These are phyloP conservation scores for Microctonus hyperodae DNA, from an alignment of 2,888 invertebrate genomes.

Conservation along the genomic window DNA sequence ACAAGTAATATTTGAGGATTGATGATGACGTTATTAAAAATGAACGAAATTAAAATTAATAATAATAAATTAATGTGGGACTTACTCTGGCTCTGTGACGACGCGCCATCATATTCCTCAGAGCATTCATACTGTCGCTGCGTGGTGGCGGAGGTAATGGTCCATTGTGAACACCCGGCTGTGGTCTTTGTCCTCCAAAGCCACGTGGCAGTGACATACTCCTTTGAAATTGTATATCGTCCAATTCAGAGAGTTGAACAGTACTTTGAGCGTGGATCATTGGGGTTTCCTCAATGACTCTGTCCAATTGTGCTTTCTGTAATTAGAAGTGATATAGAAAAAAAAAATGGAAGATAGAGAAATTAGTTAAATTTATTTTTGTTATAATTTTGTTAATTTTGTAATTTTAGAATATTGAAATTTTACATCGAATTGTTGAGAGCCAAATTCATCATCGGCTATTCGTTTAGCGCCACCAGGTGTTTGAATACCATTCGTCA, in stretches of 20 bases:
- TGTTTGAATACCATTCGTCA: slow-evolving; percentile 51
- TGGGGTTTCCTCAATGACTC: slow-evolving; percentile 52
- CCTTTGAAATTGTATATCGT: slow-evolving; percentile 59
- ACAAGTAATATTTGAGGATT: slow-evolving; percentile 10
- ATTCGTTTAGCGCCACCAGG: slow-evolving; percentile 55
- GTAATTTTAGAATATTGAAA: background rate
- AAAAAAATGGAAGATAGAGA: background rate
- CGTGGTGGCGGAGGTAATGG: slow-evolving; percentile 61
- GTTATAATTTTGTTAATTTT: no score
- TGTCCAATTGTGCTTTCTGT: slow-evolving; percentile 51
- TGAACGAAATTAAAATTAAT: background rate
- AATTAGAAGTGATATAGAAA: slow-evolving; percentile 28
- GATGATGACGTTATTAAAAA: background rate
- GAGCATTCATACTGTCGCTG: slow-evolving; percentile 61
- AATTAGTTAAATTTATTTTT: background rate
- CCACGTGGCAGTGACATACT: slow-evolving; percentile 63
- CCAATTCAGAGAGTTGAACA: slow-evolving; percentile 52
- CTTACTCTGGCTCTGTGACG: slow-evolving; percentile 58
- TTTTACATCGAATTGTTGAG: slow-evolving; percentile 53
- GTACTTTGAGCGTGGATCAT: slow-evolving; percentile 54
- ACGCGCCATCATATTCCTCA: slow-evolving; percentile 59
- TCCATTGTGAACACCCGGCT: slow-evolving; percentile 45
- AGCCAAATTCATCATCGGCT: slow-evolving; percentile 51
- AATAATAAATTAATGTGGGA: slow-evolving; percentile 26
- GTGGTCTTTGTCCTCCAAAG: slow-evolving; percentile 58